Conservation (phyloP, 1,140 invertebrate species). For the Zaprionus vittiger region DNA sequence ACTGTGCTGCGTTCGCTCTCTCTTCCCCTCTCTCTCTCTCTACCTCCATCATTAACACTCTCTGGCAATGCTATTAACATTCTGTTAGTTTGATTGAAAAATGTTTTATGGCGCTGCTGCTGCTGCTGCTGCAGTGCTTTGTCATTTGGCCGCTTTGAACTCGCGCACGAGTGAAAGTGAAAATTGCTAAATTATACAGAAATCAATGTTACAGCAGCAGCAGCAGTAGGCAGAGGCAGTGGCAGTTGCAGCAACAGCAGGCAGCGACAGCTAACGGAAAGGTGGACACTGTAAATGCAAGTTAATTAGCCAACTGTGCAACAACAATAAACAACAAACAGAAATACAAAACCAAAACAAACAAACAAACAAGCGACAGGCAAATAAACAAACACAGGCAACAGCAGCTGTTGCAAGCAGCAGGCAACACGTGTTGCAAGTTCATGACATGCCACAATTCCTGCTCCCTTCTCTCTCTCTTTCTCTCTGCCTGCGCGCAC, state of each 20-base stretch:
- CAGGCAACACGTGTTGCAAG: conserved; percentile 62
- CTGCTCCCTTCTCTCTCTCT: conserved; percentile 3
- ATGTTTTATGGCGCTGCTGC: conserved; percentile 63
- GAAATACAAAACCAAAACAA: conserved; percentile 43
- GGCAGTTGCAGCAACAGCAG: conserved; percentile 4
- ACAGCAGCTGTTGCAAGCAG: conserved; percentile 44
- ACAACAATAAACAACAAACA: conserved; percentile 15
- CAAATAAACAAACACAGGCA: conserved; percentile 52
- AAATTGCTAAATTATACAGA: conserved; percentile 78
- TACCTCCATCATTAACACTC: conserved; percentile 35
- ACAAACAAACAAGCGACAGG: conserved; percentile 36
- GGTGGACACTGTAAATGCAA: conserved; percentile 50
- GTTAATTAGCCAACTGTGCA: conserved; percentile 47
- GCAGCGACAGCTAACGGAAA: conserved; percentile 38
- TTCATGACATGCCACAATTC: conserved; percentile 46
- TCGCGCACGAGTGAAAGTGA: conserved; percentile 74
- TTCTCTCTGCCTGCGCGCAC: conserved; percentile 16
- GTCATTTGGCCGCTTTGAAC: conserved; percentile 64
- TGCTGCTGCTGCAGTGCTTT: conserved; percentile 13
- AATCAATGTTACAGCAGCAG: conserved; percentile 66
- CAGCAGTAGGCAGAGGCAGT: conserved; percentile 5
- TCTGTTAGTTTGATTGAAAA: conserved; percentile 81
- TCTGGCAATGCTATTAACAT: conserved; percentile 68
- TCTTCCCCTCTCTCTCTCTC: conserved; percentile 8
- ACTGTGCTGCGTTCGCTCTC: neutral